Base-by-base conservation (phyloP, 2,888 invertebrate genomes). In the Lumbricus terrestris region DNA sequence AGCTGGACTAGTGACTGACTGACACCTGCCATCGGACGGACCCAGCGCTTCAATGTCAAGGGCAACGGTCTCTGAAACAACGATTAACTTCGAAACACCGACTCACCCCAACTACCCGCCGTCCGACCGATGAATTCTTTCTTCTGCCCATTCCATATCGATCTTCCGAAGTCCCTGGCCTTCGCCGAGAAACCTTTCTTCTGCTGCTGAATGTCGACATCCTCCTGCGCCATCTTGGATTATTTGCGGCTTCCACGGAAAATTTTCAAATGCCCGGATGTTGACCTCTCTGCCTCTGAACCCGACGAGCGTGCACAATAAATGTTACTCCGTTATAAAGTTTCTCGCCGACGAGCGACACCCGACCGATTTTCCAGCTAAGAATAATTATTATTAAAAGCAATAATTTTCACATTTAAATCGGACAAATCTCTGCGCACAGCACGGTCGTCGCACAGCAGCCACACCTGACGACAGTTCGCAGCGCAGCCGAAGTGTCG, bases 91-190 rank as follows among this genome's bases (percentile, higher is more conserved):
- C 83, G 82, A 90, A 89, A 90, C 16, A 29, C 16, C 42, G 47
- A 89, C 91, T 88, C 54, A 91, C 91, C 90, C 91, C 91, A 91
- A 85, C 91, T 91, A 15, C 40, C 35, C 20, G 82, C 34, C 34
- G 90, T 91, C 42, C 91, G 90, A 47, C 90, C 90, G 85, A 91
- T 54, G 54, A 91, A 90, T 38, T 91, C 91, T 20, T 89, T 89
- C 85, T 91, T 91, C 37, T 91, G 88, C 16, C 89, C 40, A 69
- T 91, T 89, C 88, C 90, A 91, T 35, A 91, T 89, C 33, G 90
- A 83, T 33, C 54, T 42, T 34, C 91, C 88, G 38, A 89, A 54
- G 82, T 89, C 89, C 69, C 90, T 88, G 38, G 89, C 35, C 83
- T 85, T 89, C 34, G 89, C 47, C 34, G 82, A 38, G 88, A 37